Conservation (phyloP, 2,113 vertebrate species). For the Zeus faber region DNA sequence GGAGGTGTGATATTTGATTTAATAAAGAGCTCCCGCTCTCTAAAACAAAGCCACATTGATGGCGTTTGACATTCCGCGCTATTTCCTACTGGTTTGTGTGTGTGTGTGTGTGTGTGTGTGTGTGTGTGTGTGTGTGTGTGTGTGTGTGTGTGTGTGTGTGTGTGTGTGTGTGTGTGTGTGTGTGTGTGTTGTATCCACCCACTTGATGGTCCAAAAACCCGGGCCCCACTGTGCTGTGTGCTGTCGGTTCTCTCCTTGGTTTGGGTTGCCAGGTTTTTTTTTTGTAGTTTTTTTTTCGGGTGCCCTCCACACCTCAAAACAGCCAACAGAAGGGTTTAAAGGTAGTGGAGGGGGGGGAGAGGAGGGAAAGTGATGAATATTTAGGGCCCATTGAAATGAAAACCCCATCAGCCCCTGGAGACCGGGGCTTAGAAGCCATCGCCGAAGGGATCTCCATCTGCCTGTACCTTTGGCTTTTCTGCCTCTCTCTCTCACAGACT, state of each 20-base stretch:
- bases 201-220: slow-evolving; percentile 44
- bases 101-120: slow-evolving; percentile 3
- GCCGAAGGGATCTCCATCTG: slow-evolving; percentile 80
- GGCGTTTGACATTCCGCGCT: slow-evolving; percentile 40
- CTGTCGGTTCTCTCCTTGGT: slow-evolving; percentile 40
- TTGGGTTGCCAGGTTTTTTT: slow-evolving; percentile 50
- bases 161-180: slow-evolving; percentile 16
- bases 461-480: slow-evolving; percentile 51
- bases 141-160: neutral
- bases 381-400: slow-evolving; percentile 79
- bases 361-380: slow-evolving; percentile 76
- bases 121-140: slow-evolving; percentile 1
- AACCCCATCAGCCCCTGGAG: slow-evolving; percentile 72
- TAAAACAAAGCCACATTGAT: slow-evolving; percentile 67
- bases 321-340: slow-evolving; percentile 60
- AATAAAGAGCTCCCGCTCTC: slow-evolving; percentile 49
- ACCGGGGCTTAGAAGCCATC: slow-evolving; percentile 69
- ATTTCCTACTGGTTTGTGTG: slow-evolving; percentile 22
- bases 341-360: slow-evolving; percentile 57
- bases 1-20: slow-evolving; percentile 65
- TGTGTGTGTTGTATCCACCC: slow-evolving; percentile 45
- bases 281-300: too few relatives aligned
- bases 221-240: slow-evolving; percentile 15
- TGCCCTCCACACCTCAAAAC: slow-evolving; percentile 40
- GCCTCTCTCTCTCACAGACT: neutral